Evolutionary conservation across 2,888 invertebrate genomes (phyloP).

Genomic region (Sarcophaga variegata): DNA sequence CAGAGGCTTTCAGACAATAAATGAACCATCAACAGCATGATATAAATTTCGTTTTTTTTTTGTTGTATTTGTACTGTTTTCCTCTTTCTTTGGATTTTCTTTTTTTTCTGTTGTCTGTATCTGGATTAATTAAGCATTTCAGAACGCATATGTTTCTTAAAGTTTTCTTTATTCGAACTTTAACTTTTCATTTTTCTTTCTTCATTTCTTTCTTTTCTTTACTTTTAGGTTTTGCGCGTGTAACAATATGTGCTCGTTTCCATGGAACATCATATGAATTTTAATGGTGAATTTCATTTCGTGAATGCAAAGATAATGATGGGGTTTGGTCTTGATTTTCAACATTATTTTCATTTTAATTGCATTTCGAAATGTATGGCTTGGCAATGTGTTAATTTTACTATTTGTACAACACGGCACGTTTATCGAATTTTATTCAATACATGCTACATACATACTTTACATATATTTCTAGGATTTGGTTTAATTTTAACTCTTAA

Average conservation of each 20-base stretch:
- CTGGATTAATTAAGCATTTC: constrained; percentile 75
- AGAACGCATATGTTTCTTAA: constrained; percentile 63
- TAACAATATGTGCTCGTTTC: neutral
- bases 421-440: constrained; percentile 35
- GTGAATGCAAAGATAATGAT: constrained; percentile 1
- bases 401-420: constrained; percentile 48
- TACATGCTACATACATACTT: neutral
- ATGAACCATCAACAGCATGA: constrained; percentile 65
- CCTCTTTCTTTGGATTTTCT: neutral
- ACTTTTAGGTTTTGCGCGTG: neutral
- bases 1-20: constrained; percentile 39
- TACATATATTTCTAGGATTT: no score
- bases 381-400: constrained; percentile 58
- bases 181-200: constrained; percentile 34
- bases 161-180: constrained; percentile 26
- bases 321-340: constrained; percentile 39
- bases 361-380: constrained; percentile 58
- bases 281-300: constrained; percentile 73
- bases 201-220: constrained; percentile 1
- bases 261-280: constrained; percentile 74
- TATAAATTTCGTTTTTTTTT: constrained; percentile 71
- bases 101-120: constrained; percentile 36
- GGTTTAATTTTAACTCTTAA: no score
- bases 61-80: constrained; percentile 61
- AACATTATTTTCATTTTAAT: constrained; percentile 69